phyloP scores from a whole-genome alignment of 2,888 invertebrate genomes.

The Mycogona germanica region DNA sequence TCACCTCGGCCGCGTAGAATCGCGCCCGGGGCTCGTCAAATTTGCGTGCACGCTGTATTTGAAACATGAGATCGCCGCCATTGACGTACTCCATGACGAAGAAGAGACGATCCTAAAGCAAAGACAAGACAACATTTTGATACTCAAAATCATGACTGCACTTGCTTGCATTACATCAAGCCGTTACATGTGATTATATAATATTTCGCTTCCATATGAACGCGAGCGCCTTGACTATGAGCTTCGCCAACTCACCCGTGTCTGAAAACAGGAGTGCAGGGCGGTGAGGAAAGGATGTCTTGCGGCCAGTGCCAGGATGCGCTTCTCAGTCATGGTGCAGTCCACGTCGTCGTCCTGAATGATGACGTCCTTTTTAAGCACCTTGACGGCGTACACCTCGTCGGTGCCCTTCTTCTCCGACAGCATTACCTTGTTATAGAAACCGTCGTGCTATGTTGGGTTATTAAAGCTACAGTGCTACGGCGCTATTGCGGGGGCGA shows the following conservation, averaged over 20 bases:
- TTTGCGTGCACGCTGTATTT: slow-evolving; percentile 95
- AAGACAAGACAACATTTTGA: neutral
- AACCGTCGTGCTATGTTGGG: neutral
- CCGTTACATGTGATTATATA: too few species aligned
- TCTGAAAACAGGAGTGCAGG: slow-evolving; percentile 94
- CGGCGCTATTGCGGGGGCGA: too few species aligned
- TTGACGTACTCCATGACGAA: slow-evolving; percentile 99
- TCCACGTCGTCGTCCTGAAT: slow-evolving; percentile 99
- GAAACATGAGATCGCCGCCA: slow-evolving; percentile 98
- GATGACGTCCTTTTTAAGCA: slow-evolving; percentile 94
- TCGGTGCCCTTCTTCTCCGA: slow-evolving; percentile 88
- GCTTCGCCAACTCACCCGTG: slow-evolving; percentile 55
- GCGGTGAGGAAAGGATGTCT: slow-evolving; percentile 97
- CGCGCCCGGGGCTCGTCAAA: slow-evolving; percentile 90
- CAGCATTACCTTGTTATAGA: slow-evolving; percentile 67
- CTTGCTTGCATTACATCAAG: too few species aligned
- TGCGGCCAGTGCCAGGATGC: slow-evolving; percentile 92
- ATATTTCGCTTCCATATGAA: neutral
- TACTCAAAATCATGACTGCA: too few species aligned
- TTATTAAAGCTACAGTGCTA: slow-evolving; percentile 5
- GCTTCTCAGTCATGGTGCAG: slow-evolving; percentile 97
- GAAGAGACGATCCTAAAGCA: slow-evolving; percentile 67
- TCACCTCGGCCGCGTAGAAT: slow-evolving; percentile 98
- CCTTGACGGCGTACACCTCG: slow-evolving; percentile 58
- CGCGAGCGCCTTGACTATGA: neutral